phyloP scores from a whole-genome alignment of 2,888 invertebrate genomes.

The Cryptops parisi region DNA sequence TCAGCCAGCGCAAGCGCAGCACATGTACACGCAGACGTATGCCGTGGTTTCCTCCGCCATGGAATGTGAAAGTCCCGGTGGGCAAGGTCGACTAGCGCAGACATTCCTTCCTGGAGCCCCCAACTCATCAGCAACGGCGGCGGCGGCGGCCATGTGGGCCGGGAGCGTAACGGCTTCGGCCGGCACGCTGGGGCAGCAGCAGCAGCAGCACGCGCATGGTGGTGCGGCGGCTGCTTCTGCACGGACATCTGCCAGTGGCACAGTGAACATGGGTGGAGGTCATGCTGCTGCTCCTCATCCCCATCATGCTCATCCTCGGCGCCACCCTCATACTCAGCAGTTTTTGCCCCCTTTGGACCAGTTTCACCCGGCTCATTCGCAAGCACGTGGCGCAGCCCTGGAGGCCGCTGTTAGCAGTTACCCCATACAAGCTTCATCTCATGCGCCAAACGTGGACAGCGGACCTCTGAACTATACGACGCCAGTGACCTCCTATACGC shows the following conservation, averaged over 20 bases:
- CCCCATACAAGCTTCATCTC: too few relatives aligned
- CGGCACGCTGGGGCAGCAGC: conserved; percentile 20
- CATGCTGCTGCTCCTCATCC: conserved; percentile 30
- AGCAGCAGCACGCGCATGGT: conserved; percentile 19
- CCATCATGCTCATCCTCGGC: conserved; percentile 23
- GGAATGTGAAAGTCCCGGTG: conserved; percentile 57
- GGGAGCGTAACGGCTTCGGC: conserved; percentile 18
- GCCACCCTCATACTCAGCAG: background rate
- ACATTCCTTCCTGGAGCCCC: conserved; percentile 13
- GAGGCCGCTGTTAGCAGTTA: too few relatives aligned
- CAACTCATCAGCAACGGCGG: too few relatives aligned
- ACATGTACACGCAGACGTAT: conserved; percentile 24
- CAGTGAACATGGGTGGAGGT: conserved; percentile 27
- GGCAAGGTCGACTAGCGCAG: conserved; percentile 17
- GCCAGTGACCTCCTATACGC: conserved; percentile 7
- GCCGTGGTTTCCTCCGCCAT: conserved; percentile 38
- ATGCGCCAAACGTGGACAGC: conserved; percentile 24
- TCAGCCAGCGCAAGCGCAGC: conserved; percentile 19
- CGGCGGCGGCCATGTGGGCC: conserved; percentile 14
- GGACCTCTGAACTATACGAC: conserved; percentile 28
- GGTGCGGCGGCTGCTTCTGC: conserved; percentile 13
- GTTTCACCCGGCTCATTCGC: conserved; percentile 9
- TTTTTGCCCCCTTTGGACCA: background rate
- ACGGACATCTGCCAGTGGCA: conserved; percentile 27
- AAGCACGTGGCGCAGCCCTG: conserved; percentile 23